These are phyloP conservation scores for Herminia tarsipennalis DNA, from an alignment of 2,888 invertebrate species.

Conservation along the genomic window DNA sequence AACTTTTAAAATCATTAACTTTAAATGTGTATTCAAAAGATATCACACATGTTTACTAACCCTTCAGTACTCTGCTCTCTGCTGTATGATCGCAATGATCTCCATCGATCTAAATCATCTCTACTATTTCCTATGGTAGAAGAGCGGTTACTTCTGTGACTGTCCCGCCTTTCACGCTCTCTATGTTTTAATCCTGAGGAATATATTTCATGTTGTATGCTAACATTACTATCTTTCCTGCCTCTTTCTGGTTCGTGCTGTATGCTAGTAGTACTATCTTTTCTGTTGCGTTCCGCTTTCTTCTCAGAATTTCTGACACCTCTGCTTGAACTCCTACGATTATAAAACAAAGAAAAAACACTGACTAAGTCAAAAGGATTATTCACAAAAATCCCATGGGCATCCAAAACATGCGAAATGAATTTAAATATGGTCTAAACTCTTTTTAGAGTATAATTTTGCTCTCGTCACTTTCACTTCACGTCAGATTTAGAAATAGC, in stretches of 20 bases:
- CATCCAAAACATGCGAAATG: no score
- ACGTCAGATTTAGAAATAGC: no score
- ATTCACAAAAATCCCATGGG: no score
- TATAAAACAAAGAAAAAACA: slow-evolving; percentile 9
- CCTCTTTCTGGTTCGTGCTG: slow-evolving; percentile 66
- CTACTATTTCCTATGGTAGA: slow-evolving; percentile 79
- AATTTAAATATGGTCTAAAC: no score
- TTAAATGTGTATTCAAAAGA: not conserved
- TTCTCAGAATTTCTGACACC: slow-evolving; percentile 72
- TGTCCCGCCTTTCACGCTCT: slow-evolving; percentile 73
- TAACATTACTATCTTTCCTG: slow-evolving; percentile 73
- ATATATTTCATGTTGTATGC: slow-evolving; percentile 68
- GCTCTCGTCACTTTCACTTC: no score
- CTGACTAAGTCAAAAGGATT: no score
- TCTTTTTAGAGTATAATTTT: no score
- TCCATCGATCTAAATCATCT: slow-evolving; percentile 79
- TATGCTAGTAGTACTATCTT: slow-evolving; percentile 72
- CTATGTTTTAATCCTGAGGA: slow-evolving; percentile 62
- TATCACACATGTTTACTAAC: slow-evolving; percentile 47
- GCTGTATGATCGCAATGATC: slow-evolving; percentile 78
- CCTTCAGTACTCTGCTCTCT: slow-evolving; percentile 82
- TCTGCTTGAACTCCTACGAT: slow-evolving; percentile 75
- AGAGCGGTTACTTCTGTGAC: slow-evolving; percentile 76
- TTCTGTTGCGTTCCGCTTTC: slow-evolving; percentile 68
- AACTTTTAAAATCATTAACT: no score